A percentile compares a stretch with the other conserved stretches of the same genome.
phyloP scores from a whole-genome alignment of 1,140 invertebrate species.

The Bacillus rossius region DNA sequence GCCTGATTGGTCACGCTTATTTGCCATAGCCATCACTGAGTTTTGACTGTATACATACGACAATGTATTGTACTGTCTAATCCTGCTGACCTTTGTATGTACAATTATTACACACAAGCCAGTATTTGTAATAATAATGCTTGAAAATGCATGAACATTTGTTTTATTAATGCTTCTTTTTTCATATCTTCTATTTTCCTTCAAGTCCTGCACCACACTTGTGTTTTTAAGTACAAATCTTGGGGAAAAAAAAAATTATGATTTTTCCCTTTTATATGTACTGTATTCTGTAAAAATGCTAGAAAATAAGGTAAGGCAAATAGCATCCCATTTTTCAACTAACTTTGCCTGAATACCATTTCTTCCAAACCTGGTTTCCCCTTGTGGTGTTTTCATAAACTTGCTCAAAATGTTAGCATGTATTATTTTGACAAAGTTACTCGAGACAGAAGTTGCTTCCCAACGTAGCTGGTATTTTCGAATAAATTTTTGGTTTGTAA shows the following conservation, averaged over 20 bases:
- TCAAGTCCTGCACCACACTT: slow-evolving; percentile 16
- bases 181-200: slow-evolving; percentile 31
- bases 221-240: slow-evolving; percentile 1
- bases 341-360: not conserved
- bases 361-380: too few species aligned
- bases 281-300: slow-evolving; percentile 15
- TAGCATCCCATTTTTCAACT: slow-evolving; percentile 11
- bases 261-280: too few species aligned
- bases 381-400: too few species aligned
- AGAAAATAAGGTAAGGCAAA: slow-evolving; percentile 14
- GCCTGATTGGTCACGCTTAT: slow-evolving; percentile 23
- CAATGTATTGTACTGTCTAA: slow-evolving; percentile 51
- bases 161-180: slow-evolving; percentile 74
- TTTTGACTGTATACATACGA: slow-evolving; percentile 25
- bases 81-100: slow-evolving; percentile 28
- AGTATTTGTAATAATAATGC: slow-evolving; percentile 81
- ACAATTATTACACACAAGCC: slow-evolving; percentile 44
- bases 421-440: too few species aligned
- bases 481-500: too few species aligned
- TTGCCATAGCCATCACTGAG: slow-evolving; percentile 21
- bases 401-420: too few species aligned
- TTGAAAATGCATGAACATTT: slow-evolving; percentile 81
- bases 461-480: too few species aligned
- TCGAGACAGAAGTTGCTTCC: too few species aligned
- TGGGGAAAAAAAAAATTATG: not conserved